phyloP scores from a whole-genome alignment of 2,797 vertebrate genomes.

The Crocodylus rhombifer region DNA sequence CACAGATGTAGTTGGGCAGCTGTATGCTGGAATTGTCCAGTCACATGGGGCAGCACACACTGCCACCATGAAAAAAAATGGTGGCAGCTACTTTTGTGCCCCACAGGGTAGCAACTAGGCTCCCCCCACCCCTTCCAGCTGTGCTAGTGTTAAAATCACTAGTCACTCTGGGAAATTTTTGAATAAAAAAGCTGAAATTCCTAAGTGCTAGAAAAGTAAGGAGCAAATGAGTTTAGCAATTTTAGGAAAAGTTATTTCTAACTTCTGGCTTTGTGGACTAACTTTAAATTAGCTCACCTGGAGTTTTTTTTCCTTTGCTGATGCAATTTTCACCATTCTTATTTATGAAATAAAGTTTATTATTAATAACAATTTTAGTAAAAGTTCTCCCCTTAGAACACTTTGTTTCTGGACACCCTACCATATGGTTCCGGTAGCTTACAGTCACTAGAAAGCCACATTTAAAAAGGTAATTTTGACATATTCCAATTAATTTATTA shows the following conservation, averaged over 20 bases:
- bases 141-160: not conserved
- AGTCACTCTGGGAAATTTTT: not conserved
- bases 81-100: too few species aligned
- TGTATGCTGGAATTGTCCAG: too few species aligned
- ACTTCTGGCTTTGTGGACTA: not conserved
- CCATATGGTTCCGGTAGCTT: not conserved
- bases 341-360: not conserved
- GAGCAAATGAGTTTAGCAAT: not conserved
- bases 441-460: not conserved
- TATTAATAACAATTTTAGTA: not conserved
- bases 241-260: not conserved
- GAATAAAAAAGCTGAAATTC: not conserved
- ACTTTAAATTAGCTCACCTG: not conserved
- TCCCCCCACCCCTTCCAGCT: too few species aligned
- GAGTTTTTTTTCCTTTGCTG: not conserved
- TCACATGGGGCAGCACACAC: too few species aligned
- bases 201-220: not conserved
- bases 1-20: too few species aligned
- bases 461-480: not conserved
- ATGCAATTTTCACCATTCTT: not conserved
- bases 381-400: not conserved
- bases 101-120: too few species aligned
- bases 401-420: not conserved
- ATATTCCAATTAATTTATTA: not conserved
- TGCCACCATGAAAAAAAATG: too few species aligned